Evolutionary conservation across 2,888 invertebrate species (phyloP), one percentile per base, ranked within the genome.

Genomic region (Coenonympha glycerion): DNA sequence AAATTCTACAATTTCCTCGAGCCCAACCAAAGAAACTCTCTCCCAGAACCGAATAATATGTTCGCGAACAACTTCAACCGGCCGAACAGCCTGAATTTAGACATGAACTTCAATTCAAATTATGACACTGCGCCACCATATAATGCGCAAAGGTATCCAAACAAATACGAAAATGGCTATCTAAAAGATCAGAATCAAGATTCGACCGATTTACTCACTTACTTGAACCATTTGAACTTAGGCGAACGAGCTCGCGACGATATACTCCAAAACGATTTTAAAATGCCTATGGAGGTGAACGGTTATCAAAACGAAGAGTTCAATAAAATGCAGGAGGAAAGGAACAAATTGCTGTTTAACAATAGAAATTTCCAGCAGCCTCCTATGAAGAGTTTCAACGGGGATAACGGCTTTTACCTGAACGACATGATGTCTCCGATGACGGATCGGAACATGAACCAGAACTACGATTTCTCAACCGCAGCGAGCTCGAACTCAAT

Each of bases 1-100:
- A 83, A 81, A 67, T 79, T 65, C 61, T 85, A 79, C 63, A 83
- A 84, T 61, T 86, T 79, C 71, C 86, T 79, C 63, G 86, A 86
- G 63, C 77, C 78, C 28, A 83, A 65, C 77, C 85, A 85, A 76
- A 84, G 86, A 70, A 83, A 81, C 61, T 84, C 86, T 1, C 59
- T 86, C 28, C 83, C 83, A 1, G 85, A 87, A 49, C 62, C 76
- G 0, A 82, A 74, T n/a, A n/a, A n/a, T 39, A 73, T 80, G 71
- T 86, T 78, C 59, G 52, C 69, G 11, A 79, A 73, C 56, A 76
- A 75, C 47, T 82, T 64, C 56, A 76, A 69, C 47, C 65, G 85
- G 56, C 83, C 85, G 0, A 84, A 76, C 62, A 86, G 85, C 60
- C 67, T 85, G 1, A 84, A 84, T 52, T 60, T 86, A 48, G 85